Evolutionary conservation across 2,113 vertebrate genomes (phyloP), one percentile per base, ranked within the genome.

Genomic region (Microtus ochrogaster): DNA sequence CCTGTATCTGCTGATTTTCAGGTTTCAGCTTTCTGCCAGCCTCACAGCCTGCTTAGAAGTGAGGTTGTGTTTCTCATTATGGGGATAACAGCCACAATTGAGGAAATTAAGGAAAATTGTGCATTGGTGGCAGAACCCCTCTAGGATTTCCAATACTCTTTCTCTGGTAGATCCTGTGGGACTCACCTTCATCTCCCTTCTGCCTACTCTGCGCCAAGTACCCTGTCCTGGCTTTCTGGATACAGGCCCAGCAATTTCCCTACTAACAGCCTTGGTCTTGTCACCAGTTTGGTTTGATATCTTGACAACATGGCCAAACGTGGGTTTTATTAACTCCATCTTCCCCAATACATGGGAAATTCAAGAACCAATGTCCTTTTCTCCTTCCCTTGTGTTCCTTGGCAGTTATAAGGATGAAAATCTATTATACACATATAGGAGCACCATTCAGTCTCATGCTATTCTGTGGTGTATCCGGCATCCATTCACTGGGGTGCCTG

Each of bases 21-120:
- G 98, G 98, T 98, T 98, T 98, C 98, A 97, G 96, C 97, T 98
- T 98, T 98, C 98, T 98, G 98, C 98, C 97, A 98, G 98, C 98
- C 96, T 96, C 95, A 86, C 89, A 88, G 97, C 98, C 95, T 90
- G 96, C 98, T 99, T 98, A 98, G 98, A 98, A 98, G 97, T 96
- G 22, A 97, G 98, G 97, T 96, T 98, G 92, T 98, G 98, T 98
- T 99, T 98, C 98, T 98, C 95, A 98, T 98, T 98, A 98, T 94
- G 81, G 98, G 97, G 97, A 91, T 98, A 98, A 98, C 96, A 96
- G 98, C 95, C 84, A 98, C 98, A 98, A 98, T 98, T 98, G 98
- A 97, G 97, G 97, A 97, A 98, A 98, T 98, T 98, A 98, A 97
- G 78, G 63, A 95, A 98, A 98, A 98, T 95, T 95, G 97, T 81